Conservation (phyloP, 2,888 invertebrate species). For the Eudemis profundana region DNA sequence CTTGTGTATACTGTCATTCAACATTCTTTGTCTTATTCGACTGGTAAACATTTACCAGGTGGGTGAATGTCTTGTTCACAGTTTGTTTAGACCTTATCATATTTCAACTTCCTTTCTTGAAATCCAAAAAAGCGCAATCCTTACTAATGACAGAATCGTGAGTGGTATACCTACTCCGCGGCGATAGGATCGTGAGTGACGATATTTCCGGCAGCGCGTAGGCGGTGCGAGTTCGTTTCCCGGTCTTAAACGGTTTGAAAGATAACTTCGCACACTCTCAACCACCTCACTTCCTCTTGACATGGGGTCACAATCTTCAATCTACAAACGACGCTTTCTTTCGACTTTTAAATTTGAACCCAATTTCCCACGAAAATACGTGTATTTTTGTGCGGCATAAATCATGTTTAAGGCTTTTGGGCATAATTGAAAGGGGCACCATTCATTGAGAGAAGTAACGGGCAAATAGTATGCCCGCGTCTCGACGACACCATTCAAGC, state of each 20-base stretch:
- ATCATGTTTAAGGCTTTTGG: slow-evolving; percentile 66
- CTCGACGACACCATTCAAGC: slow-evolving; percentile 80
- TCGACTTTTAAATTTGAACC: slow-evolving; percentile 22
- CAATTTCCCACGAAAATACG: slow-evolving; percentile 50
- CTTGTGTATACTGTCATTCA: neutral
- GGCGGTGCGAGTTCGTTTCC: slow-evolving; percentile 69
- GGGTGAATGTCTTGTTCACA: slow-evolving; percentile 59
- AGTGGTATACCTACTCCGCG: slow-evolving; percentile 65
- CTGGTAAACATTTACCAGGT: slow-evolving; percentile 30
- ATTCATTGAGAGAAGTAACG: slow-evolving; percentile 84
- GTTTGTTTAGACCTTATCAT: slow-evolving; percentile 64
- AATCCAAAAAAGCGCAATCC: slow-evolving; percentile 72
- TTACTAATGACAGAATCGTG: slow-evolving; percentile 81
- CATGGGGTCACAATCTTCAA: slow-evolving; percentile 63
- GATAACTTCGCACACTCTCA: slow-evolving; percentile 71
- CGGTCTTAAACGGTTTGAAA: slow-evolving; percentile 61
- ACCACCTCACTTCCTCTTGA: slow-evolving; percentile 68
- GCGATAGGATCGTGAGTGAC: slow-evolving; percentile 69
- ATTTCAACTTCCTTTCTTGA: slow-evolving; percentile 69
- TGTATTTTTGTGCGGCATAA: slow-evolving; percentile 55
- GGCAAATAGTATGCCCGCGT: slow-evolving; percentile 80
- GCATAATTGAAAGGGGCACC: slow-evolving; percentile 69
- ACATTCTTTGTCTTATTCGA: slow-evolving; percentile 5
- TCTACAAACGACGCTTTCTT: slow-evolving; percentile 39
- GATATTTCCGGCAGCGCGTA: slow-evolving; percentile 77